These are phyloP conservation scores for Netelia melanura DNA, from an alignment of 2,888 invertebrate species.

Conservation along the genomic window DNA sequence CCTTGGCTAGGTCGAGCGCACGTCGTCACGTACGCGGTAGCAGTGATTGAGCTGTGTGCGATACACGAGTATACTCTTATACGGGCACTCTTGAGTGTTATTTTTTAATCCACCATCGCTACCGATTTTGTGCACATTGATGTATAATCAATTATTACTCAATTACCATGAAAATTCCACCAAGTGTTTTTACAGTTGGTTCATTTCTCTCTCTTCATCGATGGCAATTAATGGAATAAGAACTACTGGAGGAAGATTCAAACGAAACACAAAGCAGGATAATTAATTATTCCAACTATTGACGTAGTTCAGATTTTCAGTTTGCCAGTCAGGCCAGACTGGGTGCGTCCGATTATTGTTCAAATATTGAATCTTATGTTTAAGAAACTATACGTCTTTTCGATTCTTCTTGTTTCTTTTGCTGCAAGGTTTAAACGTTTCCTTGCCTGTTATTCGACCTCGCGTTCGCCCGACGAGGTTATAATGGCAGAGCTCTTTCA, in stretches of 20 bases:
- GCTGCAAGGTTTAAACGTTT: background rate
- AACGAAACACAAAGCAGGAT: too few relatives aligned
- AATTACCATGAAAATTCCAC: slow-evolving; percentile 27
- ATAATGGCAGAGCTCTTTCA: background rate
- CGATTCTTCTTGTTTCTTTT: background rate
- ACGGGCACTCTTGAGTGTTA: slow-evolving; percentile 9
- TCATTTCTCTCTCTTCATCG: background rate
- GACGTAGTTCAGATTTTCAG: too few relatives aligned
- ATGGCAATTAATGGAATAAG: background rate
- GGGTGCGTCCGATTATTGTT: background rate
- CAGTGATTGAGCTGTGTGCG: slow-evolving; percentile 81
- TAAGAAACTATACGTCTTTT: background rate
- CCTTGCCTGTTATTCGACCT: background rate
- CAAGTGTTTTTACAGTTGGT: background rate
- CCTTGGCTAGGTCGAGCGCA: slow-evolving; percentile 84
- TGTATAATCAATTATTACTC: slow-evolving; percentile 37
- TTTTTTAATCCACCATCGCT: slow-evolving; percentile 35
- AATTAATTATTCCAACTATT: too few relatives aligned
- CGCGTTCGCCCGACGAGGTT: slow-evolving; percentile 3
- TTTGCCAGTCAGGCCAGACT: too few relatives aligned
- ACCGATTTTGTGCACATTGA: slow-evolving; percentile 27
- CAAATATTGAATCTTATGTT: background rate
- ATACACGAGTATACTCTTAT: slow-evolving; percentile 36
- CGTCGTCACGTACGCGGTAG: slow-evolving; percentile 78
- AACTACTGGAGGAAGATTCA: too few relatives aligned